Evolutionary conservation across 1,140 invertebrate genomes (phyloP), one percentile per base, ranked within the genome.

Genomic region (Nephila pilipes): DNA sequence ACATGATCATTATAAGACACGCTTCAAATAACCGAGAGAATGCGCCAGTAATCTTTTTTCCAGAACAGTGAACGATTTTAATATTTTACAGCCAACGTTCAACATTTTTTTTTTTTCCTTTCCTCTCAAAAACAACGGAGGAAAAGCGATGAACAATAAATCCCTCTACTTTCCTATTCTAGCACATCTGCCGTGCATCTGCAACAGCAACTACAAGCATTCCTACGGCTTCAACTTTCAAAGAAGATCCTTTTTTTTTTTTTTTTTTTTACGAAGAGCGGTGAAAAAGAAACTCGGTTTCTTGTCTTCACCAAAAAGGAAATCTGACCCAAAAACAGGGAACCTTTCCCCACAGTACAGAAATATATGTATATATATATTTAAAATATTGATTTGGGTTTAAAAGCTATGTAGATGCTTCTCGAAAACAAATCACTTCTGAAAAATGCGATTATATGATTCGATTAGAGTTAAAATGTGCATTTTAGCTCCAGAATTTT

Each of bases 61-160:
- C 69, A 75, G 69, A 75, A 75, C 32, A 75, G 69, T 75, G 69
- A 75, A 75, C 32, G 69, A 36, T 75, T 75, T 75, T 32, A 75
- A 75, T 75, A 75, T 75, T 75, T 75, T 36, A 75, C 65, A 75
- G 65, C 25, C 57, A 75, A 65, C 60, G 60, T n/a, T 65, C 38
- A 1, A 46, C 38, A 1, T 46, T 46, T 46, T 46, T 46, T 46
- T 46, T 46, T 46, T 46, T 46, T 16, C 29, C 29, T 75, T 75
- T 75, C 69, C 69, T 36, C 29, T 32, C 25, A 36, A 18, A 75
- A 75, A 75, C 69, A 36, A 36, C 69, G 29, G 25, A 75, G 46
- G 12, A 46, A 46, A 46, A 46, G 38, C 1, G 12, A 75, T 65
- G 60, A 65, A n/a, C 63, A 29, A 75, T 75, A 36, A 75, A 75